Base-by-base conservation (phyloP, 2,113 vertebrate genomes). In the Paracyprichromis sp. region DNA sequence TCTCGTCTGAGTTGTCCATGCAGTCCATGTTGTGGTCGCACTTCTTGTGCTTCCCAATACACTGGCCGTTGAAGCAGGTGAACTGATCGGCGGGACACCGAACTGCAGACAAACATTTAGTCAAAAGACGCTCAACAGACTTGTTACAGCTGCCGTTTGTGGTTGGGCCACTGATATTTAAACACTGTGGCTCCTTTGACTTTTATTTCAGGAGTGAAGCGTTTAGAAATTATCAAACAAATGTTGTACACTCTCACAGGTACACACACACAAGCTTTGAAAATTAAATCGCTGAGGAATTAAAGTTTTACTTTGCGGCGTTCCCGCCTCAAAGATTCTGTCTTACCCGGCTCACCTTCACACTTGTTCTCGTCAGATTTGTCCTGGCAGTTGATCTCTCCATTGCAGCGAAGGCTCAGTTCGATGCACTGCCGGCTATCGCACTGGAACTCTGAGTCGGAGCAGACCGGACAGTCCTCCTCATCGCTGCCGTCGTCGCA, bases 401-500 rank as follows among this genome's bases (percentile, higher is more conserved):
- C 98, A 2, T 99, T 98, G 95, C 99, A 99, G 76, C 96, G 96
- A 16, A 98, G 96, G 66, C 93, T 88, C 3, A 95, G 88, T 24
- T 98, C 97, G 3, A 99, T 96, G 85, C 99, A 99, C 95, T 99
- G 98, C 5, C 97, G 97, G 8, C 98, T 99, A 95, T 98, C 97
- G 34, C 99, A 99, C 96, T 98, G 98, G 96, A 98, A 99, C 96
- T 99, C 97, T 2, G 91, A 90, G 3, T 98, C 97, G 0, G 98
- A 98, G 93, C 98, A 99, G 5, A 99, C 96, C 0, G 99, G 99
- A 85, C 99, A 99, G 89, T 98, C 96, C n/a, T 97, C 97, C 85
- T 99, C 99, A 0, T 99, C 98, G 3, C 99, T 99, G 89, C 97
- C 95, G 91, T 99, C 99, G 43, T 99, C 98, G 1, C 99, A 99